phyloP scores from a whole-genome alignment of 2,797 vertebrate genomes.

The Argyrosomus regius region DNA sequence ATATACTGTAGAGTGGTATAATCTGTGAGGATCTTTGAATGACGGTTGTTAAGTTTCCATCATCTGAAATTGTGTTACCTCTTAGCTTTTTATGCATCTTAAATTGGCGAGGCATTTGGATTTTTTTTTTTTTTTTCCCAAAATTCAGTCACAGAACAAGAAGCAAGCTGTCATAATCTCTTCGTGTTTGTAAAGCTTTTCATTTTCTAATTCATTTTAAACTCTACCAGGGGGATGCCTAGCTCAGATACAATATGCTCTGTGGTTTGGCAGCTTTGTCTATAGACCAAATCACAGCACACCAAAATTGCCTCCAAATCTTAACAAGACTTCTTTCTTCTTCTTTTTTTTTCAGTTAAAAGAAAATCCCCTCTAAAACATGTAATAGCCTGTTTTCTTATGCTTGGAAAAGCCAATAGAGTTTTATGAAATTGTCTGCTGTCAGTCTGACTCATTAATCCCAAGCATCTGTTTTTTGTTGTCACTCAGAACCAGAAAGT shows the following conservation, averaged over 20 bases:
- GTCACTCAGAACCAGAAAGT: neutral
- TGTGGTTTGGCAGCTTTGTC: conserved; percentile 21
- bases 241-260: conserved; percentile 10
- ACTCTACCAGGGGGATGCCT: conserved; percentile 5
- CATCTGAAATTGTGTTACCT: neutral
- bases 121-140: neutral
- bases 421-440: conserved; percentile 15
- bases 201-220: conserved; percentile 50
- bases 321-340: neutral
- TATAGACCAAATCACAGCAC: neutral
- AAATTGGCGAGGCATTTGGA: neutral
- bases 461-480: neutral
- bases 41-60: neutral
- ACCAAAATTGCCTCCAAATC: conserved; percentile 28
- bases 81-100: neutral
- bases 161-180: neutral
- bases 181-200: conserved; percentile 32
- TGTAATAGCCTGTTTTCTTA: neutral
- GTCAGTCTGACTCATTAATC: conserved; percentile 12
- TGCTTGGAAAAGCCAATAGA: neutral
- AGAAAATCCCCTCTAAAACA: conserved; percentile 13
- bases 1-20: neutral
- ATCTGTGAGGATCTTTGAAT: neutral
- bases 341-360: neutral
- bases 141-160: neutral